Percentiles rank a stretch among this genome's conserved stretches.
These are phyloP conservation scores for Drosophila elegans DNA, from an alignment of 1,140 invertebrate species.

Conservation along the genomic window DNA sequence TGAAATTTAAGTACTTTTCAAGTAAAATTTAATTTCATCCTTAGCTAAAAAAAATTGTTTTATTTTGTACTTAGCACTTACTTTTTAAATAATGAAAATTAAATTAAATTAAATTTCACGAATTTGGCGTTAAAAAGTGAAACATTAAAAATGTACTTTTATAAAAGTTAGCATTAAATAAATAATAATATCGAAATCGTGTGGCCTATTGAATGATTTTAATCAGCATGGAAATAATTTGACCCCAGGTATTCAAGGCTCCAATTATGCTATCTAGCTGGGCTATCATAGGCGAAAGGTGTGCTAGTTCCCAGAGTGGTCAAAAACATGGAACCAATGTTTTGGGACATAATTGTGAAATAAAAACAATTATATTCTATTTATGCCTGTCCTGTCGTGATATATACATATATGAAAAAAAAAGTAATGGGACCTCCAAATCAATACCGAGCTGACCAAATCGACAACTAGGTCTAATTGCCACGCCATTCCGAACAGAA, in stretches of 20 bases:
- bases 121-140: no score
- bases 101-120: no score
- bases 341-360: slow-evolving; percentile 71
- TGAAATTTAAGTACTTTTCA: no score
- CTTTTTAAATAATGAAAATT: no score
- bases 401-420: background rate
- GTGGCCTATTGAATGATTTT: background rate
- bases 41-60: no score
- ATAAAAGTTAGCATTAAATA: background rate
- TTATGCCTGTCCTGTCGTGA: slow-evolving; percentile 31
- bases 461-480: slow-evolving; percentile 52
- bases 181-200: background rate
- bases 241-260: slow-evolving; percentile 26
- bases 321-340: slow-evolving; percentile 28
- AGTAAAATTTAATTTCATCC: no score
- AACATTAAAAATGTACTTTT: background rate
- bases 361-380: slow-evolving; percentile 70
- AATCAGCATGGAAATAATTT: slow-evolving; percentile 15
- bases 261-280: slow-evolving; percentile 17
- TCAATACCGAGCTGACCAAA: slow-evolving; percentile 42
- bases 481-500: slow-evolving; percentile 39
- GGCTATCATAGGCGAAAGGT: slow-evolving; percentile 47
- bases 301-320: slow-evolving; percentile 60
- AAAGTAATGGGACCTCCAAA: slow-evolving; percentile 15
- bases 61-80: no score